Evolutionary conservation across 2,888 invertebrate species (phyloP), one percentile per base, ranked within the genome.

Genomic region (Plagodis dolabraria): DNA sequence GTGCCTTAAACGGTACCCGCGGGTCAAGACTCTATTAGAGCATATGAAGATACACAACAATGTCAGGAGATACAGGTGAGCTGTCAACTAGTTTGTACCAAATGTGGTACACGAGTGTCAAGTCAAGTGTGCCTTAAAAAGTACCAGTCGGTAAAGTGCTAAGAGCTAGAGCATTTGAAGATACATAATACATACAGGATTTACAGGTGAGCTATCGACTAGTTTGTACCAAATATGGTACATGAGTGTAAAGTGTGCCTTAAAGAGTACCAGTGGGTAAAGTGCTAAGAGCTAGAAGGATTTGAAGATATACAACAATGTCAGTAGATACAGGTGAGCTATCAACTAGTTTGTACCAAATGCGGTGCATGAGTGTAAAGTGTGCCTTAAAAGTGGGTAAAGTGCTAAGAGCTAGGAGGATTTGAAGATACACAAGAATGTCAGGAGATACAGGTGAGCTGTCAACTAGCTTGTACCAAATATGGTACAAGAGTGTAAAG

Each of bases 1-100:
- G 47, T 94, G 94, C 60, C 90, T 88, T 0, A 94, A 93, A 71
- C 83, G 83, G 5, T 94, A 93, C 67, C 92, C 93, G 2, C 86
- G 93, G 52, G 82, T 89, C 38, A 74, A 80, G 22, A 77, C 93
- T 0, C 66, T 84, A 47, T 77, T 89, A 8, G 91, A 93, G 5
- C 94, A 94, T 71, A 82, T 91, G 62, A 84, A 93, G 47, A 90
- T 87, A 33, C 94, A 94, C 55, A 91, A 86, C 0, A 68, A 74
- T 0, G 92, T 93, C 58, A 84, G 90, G 40, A 89, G 89, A 5
- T 93, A 90, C 53, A 85, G 89, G 33, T 94, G 42, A 54, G 46
- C 46, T 10, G 44, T 34, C 11, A 22, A 22, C 22, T 22, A 22
- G 22, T 4, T 22, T 22, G 22, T 22, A 22, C 22, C 22, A 22